Base-by-base conservation (phyloP, 35 echinoderm and acorn worm genomes). In the Hemicentrotus pulcherrimus region DNA sequence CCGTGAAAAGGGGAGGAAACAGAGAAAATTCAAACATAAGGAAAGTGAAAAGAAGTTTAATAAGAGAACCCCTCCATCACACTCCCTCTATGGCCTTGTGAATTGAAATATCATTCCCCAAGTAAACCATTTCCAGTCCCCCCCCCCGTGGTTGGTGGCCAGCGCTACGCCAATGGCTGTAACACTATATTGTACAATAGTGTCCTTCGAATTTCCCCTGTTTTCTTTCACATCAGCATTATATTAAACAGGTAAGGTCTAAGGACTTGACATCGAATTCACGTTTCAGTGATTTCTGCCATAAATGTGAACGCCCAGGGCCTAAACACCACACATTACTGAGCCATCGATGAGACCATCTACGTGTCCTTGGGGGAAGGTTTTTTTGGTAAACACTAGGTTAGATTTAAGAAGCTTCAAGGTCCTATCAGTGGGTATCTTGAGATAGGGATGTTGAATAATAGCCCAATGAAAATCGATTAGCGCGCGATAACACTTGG, bases 401-500 rank as follows among this genome's bases (percentile, higher is more conserved):
- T 78, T 78, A 78, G 65, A 78, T 78, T 78, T 30, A 8, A 78
- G 18, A 78, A 78, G 65, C 65, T 78, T n/a, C 65, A 78, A 78
- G 65, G 65, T 78, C 65, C 65, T 7, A 78, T 78, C 65, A 78
- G 22, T 6, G 28, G 65, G 65, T 78, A 78, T 78, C 65, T 28
- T 78, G 19, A 78, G 65, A 22, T 28, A 78, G 65, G 65, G 19
- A 78, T 78, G 19, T 78, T 78, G 24, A 78, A 78, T 78, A 78
- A 78, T 22, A n/a, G 22, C 22, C 65, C n/a, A 78, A 78, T 78
- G 65, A 78, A 18, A 78, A 78, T 78, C 65, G 65, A 78, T 78
- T 78, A 78, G 65, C 65, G 65, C 19, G 65, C 65, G n/a, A 78
- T 78, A 78, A 78, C 65, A 78, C 65, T 78, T 78, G 65, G 65